A percentile compares a stretch with the other conserved stretches of the same genome.
Evolutionary conservation across 1,140 invertebrate genomes (phyloP).

Genomic region (Argopecten irradians): DNA sequence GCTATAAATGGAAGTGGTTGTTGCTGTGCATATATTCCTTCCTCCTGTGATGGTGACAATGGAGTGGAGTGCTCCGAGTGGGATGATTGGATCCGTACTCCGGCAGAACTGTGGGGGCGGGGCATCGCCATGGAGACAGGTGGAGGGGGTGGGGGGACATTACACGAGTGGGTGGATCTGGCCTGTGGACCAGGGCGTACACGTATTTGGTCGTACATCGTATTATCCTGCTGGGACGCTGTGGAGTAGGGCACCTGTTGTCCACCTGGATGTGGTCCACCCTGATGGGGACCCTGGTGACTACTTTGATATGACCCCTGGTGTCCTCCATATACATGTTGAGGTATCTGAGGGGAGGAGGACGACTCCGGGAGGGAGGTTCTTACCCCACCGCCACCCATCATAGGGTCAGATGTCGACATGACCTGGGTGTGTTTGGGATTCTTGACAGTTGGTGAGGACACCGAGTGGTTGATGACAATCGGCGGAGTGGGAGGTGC

Average conservation of each 20-base stretch:
- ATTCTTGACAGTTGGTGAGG: slow-evolving; percentile 34
- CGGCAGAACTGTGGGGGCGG: slow-evolving; percentile 7
- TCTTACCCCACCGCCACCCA: not conserved
- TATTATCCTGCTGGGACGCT: slow-evolving; percentile 15
- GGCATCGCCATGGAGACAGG: slow-evolving; percentile 30
- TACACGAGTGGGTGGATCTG: not conserved
- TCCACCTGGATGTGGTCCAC: not conserved
- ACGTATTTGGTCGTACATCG: slow-evolving; percentile 36
- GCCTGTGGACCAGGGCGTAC: slow-evolving; percentile 37
- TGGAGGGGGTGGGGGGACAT: slow-evolving; percentile 31
- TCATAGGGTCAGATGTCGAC: not conserved
- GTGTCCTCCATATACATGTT: not conserved
- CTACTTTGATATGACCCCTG: slow-evolving; percentile 10
- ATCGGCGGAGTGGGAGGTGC: slow-evolving; percentile 38
- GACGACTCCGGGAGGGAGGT: not conserved
- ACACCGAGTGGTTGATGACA: slow-evolving; percentile 1
- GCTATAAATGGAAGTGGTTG: slow-evolving; percentile 57
- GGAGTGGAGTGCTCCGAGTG: not conserved
- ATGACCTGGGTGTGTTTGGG: slow-evolving; percentile 37
- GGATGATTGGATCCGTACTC: slow-evolving; percentile 6
- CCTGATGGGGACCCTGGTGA: not conserved
- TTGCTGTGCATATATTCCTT: slow-evolving; percentile 34
- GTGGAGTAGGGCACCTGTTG: slow-evolving; percentile 7
- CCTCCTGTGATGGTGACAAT: slow-evolving; percentile 44
- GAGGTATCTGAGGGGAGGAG: not conserved